A percentile compares a stretch with the other conserved stretches of the same genome.
These are phyloP conservation scores for Zaprionus davidi DNA, from an alignment of 1,140 invertebrate species.

Conservation along the genomic window DNA sequence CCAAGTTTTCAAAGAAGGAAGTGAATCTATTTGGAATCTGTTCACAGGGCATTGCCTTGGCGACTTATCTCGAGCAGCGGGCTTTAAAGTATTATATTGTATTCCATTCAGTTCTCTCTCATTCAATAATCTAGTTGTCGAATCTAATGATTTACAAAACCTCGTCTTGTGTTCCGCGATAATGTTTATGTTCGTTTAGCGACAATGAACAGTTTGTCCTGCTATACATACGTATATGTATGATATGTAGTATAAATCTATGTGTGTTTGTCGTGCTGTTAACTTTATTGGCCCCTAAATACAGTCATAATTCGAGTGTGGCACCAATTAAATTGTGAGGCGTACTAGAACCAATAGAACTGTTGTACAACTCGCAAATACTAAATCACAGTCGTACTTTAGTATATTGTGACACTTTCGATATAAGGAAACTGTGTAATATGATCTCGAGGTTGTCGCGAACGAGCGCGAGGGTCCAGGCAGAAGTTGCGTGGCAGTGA, in stretches of 20 bases:
- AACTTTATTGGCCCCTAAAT: constrained; percentile 16
- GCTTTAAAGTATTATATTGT: neutral
- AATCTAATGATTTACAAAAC: constrained; percentile 25
- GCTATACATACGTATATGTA: neutral
- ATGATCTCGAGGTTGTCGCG: neutral
- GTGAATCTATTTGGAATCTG: neutral
- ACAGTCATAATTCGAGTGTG: neutral
- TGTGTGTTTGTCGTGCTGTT: neutral
- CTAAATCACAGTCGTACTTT: neutral
- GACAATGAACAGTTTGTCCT: neutral
- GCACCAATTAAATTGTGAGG: constrained; percentile 14
- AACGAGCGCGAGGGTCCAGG: neutral
- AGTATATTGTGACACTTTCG: neutral
- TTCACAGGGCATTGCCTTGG: neutral
- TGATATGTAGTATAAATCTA: too few relatives aligned
- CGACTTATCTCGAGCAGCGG: neutral
- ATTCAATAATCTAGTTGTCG: constrained; percentile 29
- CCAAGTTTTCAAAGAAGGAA: too few relatives aligned
- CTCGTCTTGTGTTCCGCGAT: constrained; percentile 5
- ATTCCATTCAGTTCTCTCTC: neutral
- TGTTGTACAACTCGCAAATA: neutral
- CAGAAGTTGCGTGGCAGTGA: neutral
- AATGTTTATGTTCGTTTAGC: neutral
- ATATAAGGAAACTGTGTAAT: neutral
- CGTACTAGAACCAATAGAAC: neutral